Base-by-base conservation (phyloP, 2,113 vertebrate genomes). In the Isichthys henryi region DNA sequence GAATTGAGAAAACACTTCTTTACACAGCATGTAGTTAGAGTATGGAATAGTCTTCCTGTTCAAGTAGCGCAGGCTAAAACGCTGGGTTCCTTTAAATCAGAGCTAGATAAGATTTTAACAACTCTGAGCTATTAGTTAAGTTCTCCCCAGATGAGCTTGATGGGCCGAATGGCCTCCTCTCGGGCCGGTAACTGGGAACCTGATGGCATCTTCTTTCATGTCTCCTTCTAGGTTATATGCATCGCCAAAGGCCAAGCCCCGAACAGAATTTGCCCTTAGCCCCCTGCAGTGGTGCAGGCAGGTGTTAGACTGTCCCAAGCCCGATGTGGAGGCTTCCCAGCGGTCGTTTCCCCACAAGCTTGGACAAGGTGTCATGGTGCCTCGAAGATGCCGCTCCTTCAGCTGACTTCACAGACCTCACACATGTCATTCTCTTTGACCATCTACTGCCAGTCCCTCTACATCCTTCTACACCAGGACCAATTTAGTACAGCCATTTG, bases 241-340 rank as follows among this genome's bases (percentile, higher is more conserved):
- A 87, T 95, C 96, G 8, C 95, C 97, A 62, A 95, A 95, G 80
- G 95, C 96, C 91, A 92, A 88, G 15, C 92, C 89, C 45, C 52
- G 92, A 58, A 89, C 92, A 58, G 94, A 95, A 3, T 94, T 94
- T 70, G 84, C 92, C 52, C 17, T 96, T 89, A 95, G 91, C 17
- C 95, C 97, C 74, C 93, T 98, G 90, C 96, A 98, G 92, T 99
- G 98, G 98, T 97, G 97, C 93, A 96, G 98, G 52, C 96, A 93
- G 46, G 94, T 96, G 90, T 95, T 99, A 91, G 97, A 99, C 93
- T 92, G 95, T 82, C 97, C 97, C 23, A 96, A 93, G 90, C 95
- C 97, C 0, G 97, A 98, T 91, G 93, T 96, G 93, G 97, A 98
- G 91, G 94, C 96, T 17, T 95, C 96, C 87, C 97, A 96, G 91